Percentiles rank a stretch among this genome's conserved stretches.
Evolutionary conservation across 92 coral and sea anemone species (phyloP).

Genomic region (Umimayanthus kanabou): DNA sequence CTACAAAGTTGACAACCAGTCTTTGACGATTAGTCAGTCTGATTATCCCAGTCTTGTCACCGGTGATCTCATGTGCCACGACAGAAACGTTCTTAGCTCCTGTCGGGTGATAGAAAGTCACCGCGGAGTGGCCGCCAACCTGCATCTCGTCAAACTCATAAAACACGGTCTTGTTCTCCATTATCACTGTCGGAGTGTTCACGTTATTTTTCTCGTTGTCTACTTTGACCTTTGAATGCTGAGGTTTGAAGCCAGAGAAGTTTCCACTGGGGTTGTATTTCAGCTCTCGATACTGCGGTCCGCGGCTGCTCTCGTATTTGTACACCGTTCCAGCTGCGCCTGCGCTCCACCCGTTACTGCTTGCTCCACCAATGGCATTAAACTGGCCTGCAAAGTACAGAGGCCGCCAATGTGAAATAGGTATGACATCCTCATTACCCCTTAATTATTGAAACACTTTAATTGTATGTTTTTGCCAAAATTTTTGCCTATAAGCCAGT

Average conservation of each 20-base stretch:
- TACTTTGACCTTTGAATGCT: slow-evolving; percentile 87
- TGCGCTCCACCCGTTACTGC: slow-evolving; percentile 30
- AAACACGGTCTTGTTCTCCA: slow-evolving; percentile 83
- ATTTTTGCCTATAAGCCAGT: too few relatives aligned
- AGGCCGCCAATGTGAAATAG: not conserved
- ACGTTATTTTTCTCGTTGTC: slow-evolving; percentile 81
- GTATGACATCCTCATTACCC: not conserved
- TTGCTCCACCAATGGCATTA: slow-evolving; percentile 67
- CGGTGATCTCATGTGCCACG: slow-evolving; percentile 93
- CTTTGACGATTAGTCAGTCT: slow-evolving; percentile 76
- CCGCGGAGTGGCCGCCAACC: slow-evolving; percentile 79
- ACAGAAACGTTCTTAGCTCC: slow-evolving; percentile 94
- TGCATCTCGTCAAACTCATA: slow-evolving; percentile 98
- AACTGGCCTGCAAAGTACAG: slow-evolving; percentile 60
- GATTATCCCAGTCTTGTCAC: slow-evolving; percentile 94
- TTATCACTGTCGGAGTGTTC: slow-evolving; percentile 79
- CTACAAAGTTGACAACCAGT: slow-evolving; percentile 50
- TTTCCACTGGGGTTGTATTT: slow-evolving; percentile 83
- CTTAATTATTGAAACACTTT: not conserved
- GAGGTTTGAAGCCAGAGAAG: slow-evolving; percentile 86
- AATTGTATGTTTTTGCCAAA: too few relatives aligned
- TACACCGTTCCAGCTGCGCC: slow-evolving; percentile 99
- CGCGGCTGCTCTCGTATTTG: slow-evolving; percentile 98
- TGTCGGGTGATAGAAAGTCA: slow-evolving; percentile 85
- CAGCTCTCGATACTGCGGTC: slow-evolving; percentile 97